phyloP scores from a whole-genome alignment of 30 jellyfish, hydroid and myxozoan genomes.

The Hydra vulgaris region DNA sequence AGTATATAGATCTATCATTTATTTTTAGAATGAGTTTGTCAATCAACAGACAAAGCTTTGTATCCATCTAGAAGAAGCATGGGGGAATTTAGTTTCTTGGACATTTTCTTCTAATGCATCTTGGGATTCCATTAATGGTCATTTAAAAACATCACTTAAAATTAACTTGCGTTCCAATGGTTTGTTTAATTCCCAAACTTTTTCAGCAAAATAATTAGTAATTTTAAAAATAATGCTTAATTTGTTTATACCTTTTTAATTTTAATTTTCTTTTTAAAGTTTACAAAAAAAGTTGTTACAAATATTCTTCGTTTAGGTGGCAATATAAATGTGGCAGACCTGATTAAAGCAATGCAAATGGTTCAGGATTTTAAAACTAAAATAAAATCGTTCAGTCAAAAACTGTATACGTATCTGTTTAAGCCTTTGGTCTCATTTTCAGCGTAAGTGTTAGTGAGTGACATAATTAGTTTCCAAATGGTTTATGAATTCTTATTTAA shows the following conservation, averaged over 20 bases:
- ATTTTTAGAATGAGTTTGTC: constrained; percentile 55
- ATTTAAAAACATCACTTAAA: constrained; percentile 64
- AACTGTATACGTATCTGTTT: constrained; percentile 50
- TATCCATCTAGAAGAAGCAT: constrained; percentile 40
- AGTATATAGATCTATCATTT: too few relatives aligned
- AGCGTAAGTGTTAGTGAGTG: constrained; percentile 27
- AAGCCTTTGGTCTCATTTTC: constrained; percentile 69
- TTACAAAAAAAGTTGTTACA: too few relatives aligned
- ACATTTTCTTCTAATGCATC: constrained; percentile 45
- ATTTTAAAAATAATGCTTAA: too few relatives aligned
- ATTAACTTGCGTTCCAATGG: constrained; percentile 27
- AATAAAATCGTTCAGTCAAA: constrained; percentile 68
- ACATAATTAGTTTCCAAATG: not conserved
- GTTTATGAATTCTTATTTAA: too few relatives aligned
- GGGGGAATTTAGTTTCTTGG: constrained; percentile 73
- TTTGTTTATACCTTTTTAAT: too few relatives aligned
- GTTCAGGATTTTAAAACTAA: constrained; percentile 48
- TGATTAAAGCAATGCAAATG: constrained; percentile 57
- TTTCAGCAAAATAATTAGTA: too few relatives aligned
- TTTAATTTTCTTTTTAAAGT: too few relatives aligned
- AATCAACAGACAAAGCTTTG: constrained; percentile 45
- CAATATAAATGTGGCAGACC: not conserved
- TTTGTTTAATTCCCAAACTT: too few relatives aligned
- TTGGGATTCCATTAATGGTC: constrained; percentile 82
- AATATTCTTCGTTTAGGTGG: not conserved